Percentiles rank a stretch among this genome's conserved stretches.
Conservation (phyloP, 2,888 invertebrate species). For the Xestia c-nigrum region DNA sequence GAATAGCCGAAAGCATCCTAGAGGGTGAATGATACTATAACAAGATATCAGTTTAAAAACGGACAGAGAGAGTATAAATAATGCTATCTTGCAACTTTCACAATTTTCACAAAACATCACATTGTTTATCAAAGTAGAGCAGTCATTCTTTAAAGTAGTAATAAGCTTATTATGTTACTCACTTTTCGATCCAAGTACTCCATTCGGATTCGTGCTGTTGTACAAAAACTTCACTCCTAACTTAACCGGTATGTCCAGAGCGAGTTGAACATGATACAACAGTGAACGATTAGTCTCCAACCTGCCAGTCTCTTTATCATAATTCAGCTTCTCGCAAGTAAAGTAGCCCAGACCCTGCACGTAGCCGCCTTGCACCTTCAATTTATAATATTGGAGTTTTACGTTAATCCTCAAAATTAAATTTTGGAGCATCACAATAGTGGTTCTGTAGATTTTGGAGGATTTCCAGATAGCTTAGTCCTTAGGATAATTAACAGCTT, state of each 20-base stretch:
- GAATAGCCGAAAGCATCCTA: neutral
- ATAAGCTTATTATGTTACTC: neutral
- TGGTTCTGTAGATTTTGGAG: neutral
- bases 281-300: constrained; percentile 5
- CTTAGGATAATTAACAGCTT: neutral
- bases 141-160: neutral
- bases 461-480: neutral
- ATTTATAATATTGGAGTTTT: neutral
- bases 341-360: constrained; percentile 90
- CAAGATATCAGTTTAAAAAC: neutral
- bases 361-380: constrained; percentile 5
- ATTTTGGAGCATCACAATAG: neutral
- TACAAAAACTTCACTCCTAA: neutral
- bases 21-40: neutral
- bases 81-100: neutral
- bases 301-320: constrained; percentile 90
- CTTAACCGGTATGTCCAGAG: neutral
- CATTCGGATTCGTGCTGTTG: neutral
- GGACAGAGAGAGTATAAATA: neutral
- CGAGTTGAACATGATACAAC: neutral
- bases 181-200: constrained; percentile 3
- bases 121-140: neutral
- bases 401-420: neutral
- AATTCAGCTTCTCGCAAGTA: constrained; percentile 92
- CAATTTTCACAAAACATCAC: neutral